Evolutionary conservation across 2,888 invertebrate species (phyloP), one percentile per base, ranked within the genome.

Genomic region (Drosophila paracracens): DNA sequence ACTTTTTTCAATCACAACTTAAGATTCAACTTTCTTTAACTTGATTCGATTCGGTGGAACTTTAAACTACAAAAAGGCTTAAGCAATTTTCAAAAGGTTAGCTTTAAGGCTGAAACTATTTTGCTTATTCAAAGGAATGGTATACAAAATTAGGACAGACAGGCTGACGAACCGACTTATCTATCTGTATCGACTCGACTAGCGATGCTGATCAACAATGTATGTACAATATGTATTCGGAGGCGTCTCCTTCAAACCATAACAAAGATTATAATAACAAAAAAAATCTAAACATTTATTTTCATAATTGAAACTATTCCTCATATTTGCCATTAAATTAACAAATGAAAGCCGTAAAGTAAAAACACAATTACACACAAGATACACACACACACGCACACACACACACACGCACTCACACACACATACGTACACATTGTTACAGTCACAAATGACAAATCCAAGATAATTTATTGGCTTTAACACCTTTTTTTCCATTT

Each of bases 401-500:
- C 7, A 21, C 51, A 59, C 59, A 59, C 62, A 70, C 67, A 46
- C 52, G 52, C 33, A 71, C 38, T 27, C 54, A 67, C 53, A 63
- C 21, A 71, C 35, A 69, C 53, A 63, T 18, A 75, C 73, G 65
- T 29, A 67, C 53, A 66, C 27, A 75, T 70, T 11, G 21, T 11
- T 5, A 59, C 62, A 60, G 71, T 63, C 69, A 62, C 60, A 77
- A 73, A 76, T 81, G 76, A 69, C 81, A 85, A 70, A 78, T 75
- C 78, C 81, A 85, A 89, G 79, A 82, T 91, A 91, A 91, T 86
- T 91, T 90, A 91, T 91, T 91, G 91, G 86, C 84, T 91, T 91
- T 91, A 91, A 86, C 90, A 84, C 89, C 85, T 81, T 79, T 75
- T 59, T 65, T 62, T 27, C 21, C 27, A 46, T 46, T 46, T 25